phyloP scores from a whole-genome alignment of 2,888 invertebrate genomes.

The Volucella inflata region DNA sequence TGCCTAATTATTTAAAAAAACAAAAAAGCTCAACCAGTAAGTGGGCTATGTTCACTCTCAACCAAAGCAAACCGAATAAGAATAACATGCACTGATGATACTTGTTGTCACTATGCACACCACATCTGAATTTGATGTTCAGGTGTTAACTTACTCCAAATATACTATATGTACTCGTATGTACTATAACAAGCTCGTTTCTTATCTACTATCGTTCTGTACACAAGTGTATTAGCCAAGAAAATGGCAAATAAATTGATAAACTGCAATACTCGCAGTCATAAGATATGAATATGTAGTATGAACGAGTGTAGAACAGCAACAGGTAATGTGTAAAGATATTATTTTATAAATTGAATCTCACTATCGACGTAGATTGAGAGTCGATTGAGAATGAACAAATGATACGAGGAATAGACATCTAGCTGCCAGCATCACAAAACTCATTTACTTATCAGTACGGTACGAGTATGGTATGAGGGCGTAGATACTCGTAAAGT shows the following conservation, averaged over 20 bases:
- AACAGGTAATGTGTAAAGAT: neutral
- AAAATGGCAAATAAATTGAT: neutral
- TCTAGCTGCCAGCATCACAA: neutral
- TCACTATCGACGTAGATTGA: conserved; percentile 14
- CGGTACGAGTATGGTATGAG: neutral
- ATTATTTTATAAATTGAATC: conserved; percentile 1
- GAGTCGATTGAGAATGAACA: conserved; percentile 23
- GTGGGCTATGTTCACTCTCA: no score
- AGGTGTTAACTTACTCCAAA: conserved; percentile 16
- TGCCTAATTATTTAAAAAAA: neutral
- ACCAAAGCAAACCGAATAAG: no score
- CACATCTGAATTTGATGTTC: neutral
- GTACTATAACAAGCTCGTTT: neutral
- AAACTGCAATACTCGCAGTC: conserved; percentile 2
- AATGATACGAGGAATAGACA: conserved; percentile 15
- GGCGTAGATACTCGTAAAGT: no score
- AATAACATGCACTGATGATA: no score
- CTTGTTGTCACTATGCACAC: no score
- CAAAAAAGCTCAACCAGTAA: no score
- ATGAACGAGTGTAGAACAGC: conserved; percentile 12
- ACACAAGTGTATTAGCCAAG: neutral
- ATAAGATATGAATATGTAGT: neutral
- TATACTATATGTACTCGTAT: no score
- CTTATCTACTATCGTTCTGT: conserved; percentile 6
- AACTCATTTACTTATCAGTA: neutral